Evolutionary conservation across 2,113 vertebrate genomes (phyloP).

Genomic region (Cepphus grylle): DNA sequence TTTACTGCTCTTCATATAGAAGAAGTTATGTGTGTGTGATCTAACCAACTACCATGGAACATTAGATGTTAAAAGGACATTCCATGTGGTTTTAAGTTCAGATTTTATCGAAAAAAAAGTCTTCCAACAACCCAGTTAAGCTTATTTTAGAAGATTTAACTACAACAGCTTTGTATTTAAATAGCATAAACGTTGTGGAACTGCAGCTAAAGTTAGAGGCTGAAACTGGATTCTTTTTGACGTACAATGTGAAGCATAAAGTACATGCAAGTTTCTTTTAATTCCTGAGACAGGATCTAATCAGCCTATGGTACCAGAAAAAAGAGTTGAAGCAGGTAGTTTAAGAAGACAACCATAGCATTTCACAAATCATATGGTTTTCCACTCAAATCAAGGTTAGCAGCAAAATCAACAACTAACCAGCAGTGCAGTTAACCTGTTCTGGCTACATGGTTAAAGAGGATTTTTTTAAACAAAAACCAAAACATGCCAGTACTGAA

Average conservation of each 20-base stretch:
- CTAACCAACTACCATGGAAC: not conserved
- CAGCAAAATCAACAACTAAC: not conserved
- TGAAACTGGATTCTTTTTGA: not conserved
- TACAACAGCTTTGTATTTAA: slow-evolving; percentile 27
- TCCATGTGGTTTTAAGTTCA: not conserved
- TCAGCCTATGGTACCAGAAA: not conserved
- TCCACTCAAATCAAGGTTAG: not conserved
- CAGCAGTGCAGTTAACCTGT: not conserved
- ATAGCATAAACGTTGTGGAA: not conserved
- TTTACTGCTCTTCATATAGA: not conserved
- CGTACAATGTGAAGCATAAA: not conserved
- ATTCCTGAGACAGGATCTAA: not conserved
- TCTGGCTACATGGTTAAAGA: not conserved
- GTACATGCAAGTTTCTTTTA: not conserved
- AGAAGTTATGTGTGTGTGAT: not conserved
- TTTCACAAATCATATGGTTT: not conserved
- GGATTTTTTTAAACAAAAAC: not conserved
- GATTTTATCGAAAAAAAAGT: not conserved
- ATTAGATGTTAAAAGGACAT: not conserved
- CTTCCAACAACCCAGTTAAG: not conserved
- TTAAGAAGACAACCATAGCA: not conserved
- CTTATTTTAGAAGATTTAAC: slow-evolving; percentile 30
- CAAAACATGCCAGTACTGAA: not conserved
- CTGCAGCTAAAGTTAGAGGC: not conserved
- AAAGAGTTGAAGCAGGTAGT: not conserved